These are phyloP conservation scores for Microctonus aethiopoides DNA, from an alignment of 2,888 invertebrate species.

Conservation along the genomic window DNA sequence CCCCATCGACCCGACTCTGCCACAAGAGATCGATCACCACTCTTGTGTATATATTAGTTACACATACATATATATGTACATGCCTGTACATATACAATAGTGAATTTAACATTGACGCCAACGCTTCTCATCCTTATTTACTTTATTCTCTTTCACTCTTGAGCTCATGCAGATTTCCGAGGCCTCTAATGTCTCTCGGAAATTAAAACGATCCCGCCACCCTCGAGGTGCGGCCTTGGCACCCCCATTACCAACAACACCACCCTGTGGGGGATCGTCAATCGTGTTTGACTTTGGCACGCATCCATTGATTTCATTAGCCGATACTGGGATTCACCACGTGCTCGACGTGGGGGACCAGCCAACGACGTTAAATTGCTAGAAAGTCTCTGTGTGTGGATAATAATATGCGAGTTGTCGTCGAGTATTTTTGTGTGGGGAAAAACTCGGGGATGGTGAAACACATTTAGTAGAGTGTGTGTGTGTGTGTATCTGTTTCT, in stretches of 20 bases:
- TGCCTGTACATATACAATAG: background rate
- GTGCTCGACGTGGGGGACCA: constrained; percentile 23
- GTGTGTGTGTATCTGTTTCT: constrained; percentile 7
- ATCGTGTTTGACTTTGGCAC: constrained; percentile 61
- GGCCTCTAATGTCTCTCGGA: constrained; percentile 56
- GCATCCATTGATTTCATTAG: constrained; percentile 66
- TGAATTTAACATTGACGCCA: constrained; percentile 3
- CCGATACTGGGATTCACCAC: constrained; percentile 55
- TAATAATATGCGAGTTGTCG: constrained; percentile 22
- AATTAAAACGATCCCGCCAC: constrained; percentile 55
- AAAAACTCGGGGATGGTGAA: constrained; percentile 13
- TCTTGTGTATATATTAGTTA: background rate
- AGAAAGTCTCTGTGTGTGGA: constrained; percentile 11
- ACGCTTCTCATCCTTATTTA: background rate
- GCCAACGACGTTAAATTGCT: constrained; percentile 45
- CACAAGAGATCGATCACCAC: constrained; percentile 26
- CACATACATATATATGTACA: background rate
- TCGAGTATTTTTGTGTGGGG: constrained; percentile 14
- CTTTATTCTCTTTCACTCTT: constrained; percentile 11
- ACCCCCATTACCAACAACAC: constrained; percentile 30
- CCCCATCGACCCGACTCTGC: constrained; percentile 28
- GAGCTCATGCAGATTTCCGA: constrained; percentile 42
- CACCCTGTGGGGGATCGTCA: constrained; percentile 45
- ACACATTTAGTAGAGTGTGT: background rate
- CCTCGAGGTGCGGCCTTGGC: constrained; percentile 25